Conservation (phyloP, 35 echinoderm and acorn worm species). For the Diadema setosum region DNA sequence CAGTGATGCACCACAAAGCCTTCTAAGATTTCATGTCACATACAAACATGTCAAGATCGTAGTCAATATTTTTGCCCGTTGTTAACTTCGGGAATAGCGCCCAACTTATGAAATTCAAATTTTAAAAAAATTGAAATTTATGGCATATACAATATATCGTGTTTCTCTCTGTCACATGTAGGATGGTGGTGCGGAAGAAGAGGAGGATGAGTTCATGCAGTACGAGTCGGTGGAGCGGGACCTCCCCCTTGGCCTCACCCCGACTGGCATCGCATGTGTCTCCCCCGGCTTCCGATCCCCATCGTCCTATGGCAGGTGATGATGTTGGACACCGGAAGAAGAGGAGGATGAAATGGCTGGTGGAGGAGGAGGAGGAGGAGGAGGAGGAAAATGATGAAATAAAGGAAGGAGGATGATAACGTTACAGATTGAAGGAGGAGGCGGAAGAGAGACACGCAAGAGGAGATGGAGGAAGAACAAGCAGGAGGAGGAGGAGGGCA, state of each 20-base stretch:
- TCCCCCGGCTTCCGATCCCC: slow-evolving; percentile 80
- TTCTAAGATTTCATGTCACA: too few species aligned
- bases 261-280: slow-evolving; percentile 57
- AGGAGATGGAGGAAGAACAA: too few species aligned
- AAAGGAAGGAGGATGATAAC: neutral
- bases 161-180: too few species aligned
- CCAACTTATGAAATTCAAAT: too few species aligned
- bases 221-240: slow-evolving; percentile 67
- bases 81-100: too few species aligned
- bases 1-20: too few species aligned
- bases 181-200: slow-evolving; percentile 40
- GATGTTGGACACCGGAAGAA: neutral
- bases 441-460: neutral
- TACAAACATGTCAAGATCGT: too few species aligned
- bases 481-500: too few species aligned
- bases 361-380: neutral
- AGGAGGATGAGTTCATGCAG: slow-evolving; percentile 79
- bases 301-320: neutral
- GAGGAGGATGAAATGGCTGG: neutral
- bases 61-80: too few species aligned
- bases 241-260: slow-evolving; percentile 76
- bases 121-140: too few species aligned
- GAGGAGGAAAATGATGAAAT: neutral
- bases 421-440: neutral
- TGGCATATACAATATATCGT: too few species aligned